Base-by-base conservation (phyloP, 2,797 vertebrate species). In the Neosilurus hyrtlii region DNA sequence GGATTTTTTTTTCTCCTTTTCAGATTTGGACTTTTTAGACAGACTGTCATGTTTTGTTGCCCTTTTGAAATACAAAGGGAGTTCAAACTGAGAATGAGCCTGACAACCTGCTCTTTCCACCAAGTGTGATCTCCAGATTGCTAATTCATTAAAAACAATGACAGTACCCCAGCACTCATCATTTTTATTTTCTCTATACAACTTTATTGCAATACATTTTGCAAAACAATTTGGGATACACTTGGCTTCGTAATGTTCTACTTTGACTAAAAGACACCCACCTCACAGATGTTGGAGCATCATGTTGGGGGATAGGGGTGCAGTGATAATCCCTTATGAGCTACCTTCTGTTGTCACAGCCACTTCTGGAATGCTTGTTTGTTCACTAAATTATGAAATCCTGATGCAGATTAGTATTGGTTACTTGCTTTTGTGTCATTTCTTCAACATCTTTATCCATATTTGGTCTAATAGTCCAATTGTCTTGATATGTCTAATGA, bases 11-110 rank as follows among this genome's bases (percentile, higher is more conserved):
- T n/a, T 7, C 24, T 1, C 10, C 6, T 6, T 67, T 3, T 18
- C 35, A 70, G 56, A 56, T 63, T 81, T 85, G 74, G 74, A 82
- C 35, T 80, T 71, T 18, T 18, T 18, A 30, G 66, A 83, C 65
- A 52, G 66, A 78, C 49, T 83, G 52, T 18, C 74, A 79, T 85
- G 81, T 84, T 85, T 79, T 83, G 49, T 20, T 84, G 85, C 84
- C 84, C 84, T 87, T 87, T 86, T 59, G 71, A 80, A 75, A 80
- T 78, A 79, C 62, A 80, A 26, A 30, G 35, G 35, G 54, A 61
- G 12, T 30, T 85, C 63, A 79, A 67, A 73, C 78, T 52, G 26
- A 74, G 54, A 67, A 54, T 62, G 57, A 73, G 35, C 52, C 43
- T 49, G 71, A 68, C 75, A 79, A 65, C 26, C 59, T 74, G 14